Conservation (phyloP, 2,113 vertebrate species). For the Charadrius vociferus region DNA sequence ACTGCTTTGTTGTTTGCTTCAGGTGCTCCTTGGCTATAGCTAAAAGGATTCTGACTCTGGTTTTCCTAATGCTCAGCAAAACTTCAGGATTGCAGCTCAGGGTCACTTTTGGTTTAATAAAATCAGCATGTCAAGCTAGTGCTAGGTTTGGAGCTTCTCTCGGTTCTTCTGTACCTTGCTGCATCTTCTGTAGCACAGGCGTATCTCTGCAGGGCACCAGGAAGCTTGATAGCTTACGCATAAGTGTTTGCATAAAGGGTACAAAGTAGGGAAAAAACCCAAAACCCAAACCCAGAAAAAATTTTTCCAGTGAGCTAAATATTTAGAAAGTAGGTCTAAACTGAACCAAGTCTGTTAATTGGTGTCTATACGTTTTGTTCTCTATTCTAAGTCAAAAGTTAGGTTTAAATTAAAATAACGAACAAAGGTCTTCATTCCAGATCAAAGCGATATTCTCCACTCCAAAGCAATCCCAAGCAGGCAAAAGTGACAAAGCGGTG, state of each 20-base stretch:
- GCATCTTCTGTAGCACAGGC: background rate
- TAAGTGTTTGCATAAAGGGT: background rate
- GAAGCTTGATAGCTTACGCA: background rate
- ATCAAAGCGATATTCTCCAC: background rate
- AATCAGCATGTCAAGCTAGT: background rate
- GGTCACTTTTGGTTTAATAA: background rate
- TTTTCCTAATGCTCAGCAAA: background rate
- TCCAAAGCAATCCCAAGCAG: background rate
- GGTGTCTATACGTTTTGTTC: background rate
- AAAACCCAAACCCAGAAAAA: background rate
- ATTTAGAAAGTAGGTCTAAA: background rate
- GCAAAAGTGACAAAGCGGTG: background rate
- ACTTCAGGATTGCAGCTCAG: background rate
- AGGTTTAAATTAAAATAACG: background rate
- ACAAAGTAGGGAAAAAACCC: too few relatives aligned
- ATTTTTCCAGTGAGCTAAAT: background rate
- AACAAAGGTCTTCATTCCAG: background rate
- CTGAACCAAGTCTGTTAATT: background rate
- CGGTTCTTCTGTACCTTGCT: rapidly evolving
- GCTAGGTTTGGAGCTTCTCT: background rate
- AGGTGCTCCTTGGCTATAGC: background rate
- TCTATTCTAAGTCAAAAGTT: background rate
- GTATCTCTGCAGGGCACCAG: background rate
- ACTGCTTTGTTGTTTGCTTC: background rate
- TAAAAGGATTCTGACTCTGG: background rate